Percentiles rank a stretch among this genome's conserved stretches.
These are phyloP conservation scores for Drosophila gunungcola DNA, from an alignment of 1,140 invertebrate genomes.

Conservation along the genomic window DNA sequence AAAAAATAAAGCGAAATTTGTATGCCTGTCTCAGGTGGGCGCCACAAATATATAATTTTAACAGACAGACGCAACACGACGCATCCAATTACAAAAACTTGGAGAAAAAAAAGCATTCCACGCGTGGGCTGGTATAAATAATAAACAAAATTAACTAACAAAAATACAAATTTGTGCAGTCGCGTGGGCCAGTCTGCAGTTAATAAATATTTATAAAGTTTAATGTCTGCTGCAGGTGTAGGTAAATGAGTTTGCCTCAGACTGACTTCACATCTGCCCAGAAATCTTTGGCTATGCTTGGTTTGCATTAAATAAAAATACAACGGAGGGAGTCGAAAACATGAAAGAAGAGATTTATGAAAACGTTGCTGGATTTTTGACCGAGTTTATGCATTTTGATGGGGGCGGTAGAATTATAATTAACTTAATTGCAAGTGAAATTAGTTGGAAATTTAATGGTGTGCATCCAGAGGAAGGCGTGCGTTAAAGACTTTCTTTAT, in stretches of 20 bases:
- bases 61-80: slow-evolving; percentile 44
- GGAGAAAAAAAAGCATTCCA: slow-evolving; percentile 27
- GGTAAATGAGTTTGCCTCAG: slow-evolving; percentile 52
- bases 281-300: slow-evolving; percentile 56
- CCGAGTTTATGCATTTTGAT: slow-evolving; percentile 54
- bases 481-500: slow-evolving; percentile 50
- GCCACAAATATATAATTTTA: slow-evolving; percentile 39
- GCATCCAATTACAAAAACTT: slow-evolving; percentile 73
- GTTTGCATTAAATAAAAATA: slow-evolving; percentile 39
- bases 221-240: slow-evolving; percentile 57
- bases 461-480: slow-evolving; percentile 55
- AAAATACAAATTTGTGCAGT: slow-evolving; percentile 53
- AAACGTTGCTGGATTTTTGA: slow-evolving; percentile 46
- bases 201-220: slow-evolving; percentile 73
- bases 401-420: slow-evolving; percentile 73
- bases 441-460: slow-evolving; percentile 74
- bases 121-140: slow-evolving; percentile 62
- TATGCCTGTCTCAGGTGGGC: slow-evolving; percentile 53
- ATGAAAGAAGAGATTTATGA: slow-evolving; percentile 64
- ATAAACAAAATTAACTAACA: slow-evolving; percentile 56
- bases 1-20: slow-evolving; percentile 46
- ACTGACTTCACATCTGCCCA: slow-evolving; percentile 25
- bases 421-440: slow-evolving; percentile 81
- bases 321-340: slow-evolving; percentile 23
- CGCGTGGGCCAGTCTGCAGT: slow-evolving; percentile 54